Conservation (phyloP, 2,888 invertebrate genomes). For the Schizaphis graminum region DNA sequence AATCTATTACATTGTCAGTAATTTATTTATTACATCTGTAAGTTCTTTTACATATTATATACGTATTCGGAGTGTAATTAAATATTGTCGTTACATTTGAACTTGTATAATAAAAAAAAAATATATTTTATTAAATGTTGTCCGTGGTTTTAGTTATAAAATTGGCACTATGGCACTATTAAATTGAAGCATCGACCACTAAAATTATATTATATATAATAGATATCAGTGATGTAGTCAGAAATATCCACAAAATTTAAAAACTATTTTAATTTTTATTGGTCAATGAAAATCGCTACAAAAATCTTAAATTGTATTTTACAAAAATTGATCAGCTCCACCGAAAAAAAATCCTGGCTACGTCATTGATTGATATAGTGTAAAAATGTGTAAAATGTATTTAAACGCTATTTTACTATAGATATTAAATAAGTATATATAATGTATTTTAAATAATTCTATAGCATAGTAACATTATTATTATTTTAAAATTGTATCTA, state of each 20-base stretch:
- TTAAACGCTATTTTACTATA: background rate
- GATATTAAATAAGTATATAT: background rate
- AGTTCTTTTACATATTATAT: background rate
- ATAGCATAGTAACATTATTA: too few relatives aligned
- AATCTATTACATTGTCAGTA: background rate
- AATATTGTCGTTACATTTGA: background rate
- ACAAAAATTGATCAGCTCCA: too few relatives aligned
- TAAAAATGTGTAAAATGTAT: background rate
- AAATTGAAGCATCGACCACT: background rate
- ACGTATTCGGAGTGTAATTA: too few relatives aligned
- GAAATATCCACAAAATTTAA: too few relatives aligned
- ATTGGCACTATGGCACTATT: background rate
- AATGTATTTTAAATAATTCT: background rate
- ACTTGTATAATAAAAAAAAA: background rate
- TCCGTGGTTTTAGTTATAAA: background rate
- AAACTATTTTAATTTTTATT: too few relatives aligned
- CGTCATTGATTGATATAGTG: too few relatives aligned
- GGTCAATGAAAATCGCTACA: too few relatives aligned
- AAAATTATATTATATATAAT: background rate
- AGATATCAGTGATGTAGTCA: too few relatives aligned
- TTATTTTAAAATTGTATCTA: background rate
- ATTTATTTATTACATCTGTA: background rate
- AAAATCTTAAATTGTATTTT: too few relatives aligned
- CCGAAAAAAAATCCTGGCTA: too few relatives aligned
- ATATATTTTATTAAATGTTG: background rate